Base-by-base conservation (phyloP, 1,140 invertebrate species). In the Panonychus citri region DNA sequence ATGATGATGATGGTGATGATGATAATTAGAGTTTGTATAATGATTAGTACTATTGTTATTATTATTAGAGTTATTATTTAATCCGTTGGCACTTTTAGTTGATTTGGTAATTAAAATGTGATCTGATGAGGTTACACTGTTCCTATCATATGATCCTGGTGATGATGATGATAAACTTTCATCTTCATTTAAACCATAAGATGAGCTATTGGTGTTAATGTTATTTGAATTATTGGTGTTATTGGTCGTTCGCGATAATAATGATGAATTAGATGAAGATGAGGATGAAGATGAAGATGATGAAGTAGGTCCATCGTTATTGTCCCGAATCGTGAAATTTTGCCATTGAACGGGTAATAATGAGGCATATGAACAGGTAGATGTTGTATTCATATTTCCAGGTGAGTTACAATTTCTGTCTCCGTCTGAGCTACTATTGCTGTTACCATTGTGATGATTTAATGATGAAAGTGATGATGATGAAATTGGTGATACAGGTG, bases 21-120 rank as follows among this genome's bases (percentile, higher is more conserved):
- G 77, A 79, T 56, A 74, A 5, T 81, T 84, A 63, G 84, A 83
- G 1, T n/a, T n/a, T n/a, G n/a, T n/a, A n/a, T n/a, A n/a, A n/a
- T n/a, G n/a, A n/a, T n/a, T n/a, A n/a, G n/a, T n/a, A n/a, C n/a
- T n/a, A n/a, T n/a, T n/a, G n/a, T n/a, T n/a, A n/a, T n/a, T n/a
- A n/a, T n/a, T n/a, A n/a, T n/a, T n/a, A n/a, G n/a, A n/a, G n/a
- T n/a, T n/a, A n/a, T 81, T 84, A 66, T 42, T 52, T 17, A 21
- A 28, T 17, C 43, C 43, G 10, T 53, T 54, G 24, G 59, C 58
- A 48, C 82, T 85, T 0, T 83, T 85, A 0, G 87, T 83, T 1
- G 82, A 85, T 53, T 53, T 37, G 17, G 28, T 21, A 51, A 26
- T 51, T 7, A 21, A 51, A 0, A 80, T 78, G 1, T 81, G 80